Evolutionary conservation across 2,797 vertebrate genomes (phyloP).

Genomic region (Gymnoscopelus microlampas): DNA sequence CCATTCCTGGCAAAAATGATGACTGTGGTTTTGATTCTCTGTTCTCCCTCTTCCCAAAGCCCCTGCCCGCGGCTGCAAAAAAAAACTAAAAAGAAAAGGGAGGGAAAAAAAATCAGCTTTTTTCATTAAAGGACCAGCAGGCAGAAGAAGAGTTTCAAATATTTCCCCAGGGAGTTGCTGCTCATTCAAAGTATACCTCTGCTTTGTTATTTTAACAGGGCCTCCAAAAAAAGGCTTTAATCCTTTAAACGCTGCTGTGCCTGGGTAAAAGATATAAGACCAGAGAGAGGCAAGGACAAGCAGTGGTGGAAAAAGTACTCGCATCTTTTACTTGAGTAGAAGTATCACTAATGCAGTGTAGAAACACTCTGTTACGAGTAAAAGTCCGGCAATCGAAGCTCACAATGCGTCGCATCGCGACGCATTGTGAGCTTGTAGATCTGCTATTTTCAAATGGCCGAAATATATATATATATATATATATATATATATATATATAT

Average conservation of each 20-base stretch:
- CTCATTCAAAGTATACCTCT: conserved; percentile 70
- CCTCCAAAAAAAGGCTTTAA: conserved; percentile 70
- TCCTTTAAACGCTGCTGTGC: conserved; percentile 70
- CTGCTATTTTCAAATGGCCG: no score
- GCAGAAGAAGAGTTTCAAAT: conserved; percentile 71
- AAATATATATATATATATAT: no score
- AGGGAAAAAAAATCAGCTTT: conserved; percentile 34
- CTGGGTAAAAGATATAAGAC: conserved; percentile 61
- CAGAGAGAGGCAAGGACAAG: conserved; percentile 12
- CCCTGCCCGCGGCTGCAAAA: conserved; percentile 65
- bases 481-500: no score
- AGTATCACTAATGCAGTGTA: no score
- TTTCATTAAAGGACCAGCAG: conserved; percentile 62
- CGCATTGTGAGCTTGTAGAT: no score
- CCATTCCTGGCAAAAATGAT: conserved; percentile 66
- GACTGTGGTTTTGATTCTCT: conserved; percentile 63
- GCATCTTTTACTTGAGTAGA: no score
- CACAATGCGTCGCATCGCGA: no score
- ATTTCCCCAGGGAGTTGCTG: conserved; percentile 72
- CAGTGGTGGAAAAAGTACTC: no score
- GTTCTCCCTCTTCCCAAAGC: conserved; percentile 51
- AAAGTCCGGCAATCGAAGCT: no score
- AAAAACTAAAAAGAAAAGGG: conserved; percentile 5
- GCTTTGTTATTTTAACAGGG: conserved; percentile 74
- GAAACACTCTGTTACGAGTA: no score